Evolutionary conservation across 2,113 vertebrate species (phyloP).

Genomic region (Melanostigma gelatinosum): DNA sequence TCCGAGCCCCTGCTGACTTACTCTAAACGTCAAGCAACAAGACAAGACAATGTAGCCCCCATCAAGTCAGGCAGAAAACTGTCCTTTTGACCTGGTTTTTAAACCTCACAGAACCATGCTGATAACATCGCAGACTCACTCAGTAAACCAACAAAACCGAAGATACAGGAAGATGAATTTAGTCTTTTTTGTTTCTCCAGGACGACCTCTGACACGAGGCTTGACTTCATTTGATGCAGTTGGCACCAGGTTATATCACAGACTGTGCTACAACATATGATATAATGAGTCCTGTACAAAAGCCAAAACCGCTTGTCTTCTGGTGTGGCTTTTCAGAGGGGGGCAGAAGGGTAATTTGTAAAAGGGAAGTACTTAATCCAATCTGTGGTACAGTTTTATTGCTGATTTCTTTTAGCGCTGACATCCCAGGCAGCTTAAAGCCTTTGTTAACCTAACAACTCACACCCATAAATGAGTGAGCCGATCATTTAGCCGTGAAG

Average conservation of each 20-base stretch:
- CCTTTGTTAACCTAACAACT: slow-evolving; percentile 69
- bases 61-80: slow-evolving; percentile 34
- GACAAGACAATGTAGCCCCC: slow-evolving; percentile 20
- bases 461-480: slow-evolving; percentile 63
- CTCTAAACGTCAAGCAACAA: slow-evolving; percentile 39
- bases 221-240: slow-evolving; percentile 44
- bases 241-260: slow-evolving; percentile 38
- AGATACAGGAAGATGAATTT: slow-evolving; percentile 25
- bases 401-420: slow-evolving; percentile 24
- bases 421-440: slow-evolving; percentile 44
- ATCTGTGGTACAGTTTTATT: slow-evolving; percentile 57
- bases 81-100: not conserved
- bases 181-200: slow-evolving; percentile 31
- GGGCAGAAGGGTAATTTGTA: slow-evolving; percentile 47
- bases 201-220: slow-evolving; percentile 24
- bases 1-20: not conserved
- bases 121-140: slow-evolving; percentile 17
- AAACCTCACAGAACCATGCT: not conserved
- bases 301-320: slow-evolving; percentile 44
- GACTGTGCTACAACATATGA: slow-evolving; percentile 6
- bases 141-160: slow-evolving; percentile 29
- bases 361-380: slow-evolving; percentile 59
- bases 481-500: slow-evolving; percentile 56
- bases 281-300: slow-evolving; percentile 26
- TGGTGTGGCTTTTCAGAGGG: slow-evolving; percentile 30